phyloP scores from a whole-genome alignment of 2,888 invertebrate species.

The Amblyteles armatorius region DNA sequence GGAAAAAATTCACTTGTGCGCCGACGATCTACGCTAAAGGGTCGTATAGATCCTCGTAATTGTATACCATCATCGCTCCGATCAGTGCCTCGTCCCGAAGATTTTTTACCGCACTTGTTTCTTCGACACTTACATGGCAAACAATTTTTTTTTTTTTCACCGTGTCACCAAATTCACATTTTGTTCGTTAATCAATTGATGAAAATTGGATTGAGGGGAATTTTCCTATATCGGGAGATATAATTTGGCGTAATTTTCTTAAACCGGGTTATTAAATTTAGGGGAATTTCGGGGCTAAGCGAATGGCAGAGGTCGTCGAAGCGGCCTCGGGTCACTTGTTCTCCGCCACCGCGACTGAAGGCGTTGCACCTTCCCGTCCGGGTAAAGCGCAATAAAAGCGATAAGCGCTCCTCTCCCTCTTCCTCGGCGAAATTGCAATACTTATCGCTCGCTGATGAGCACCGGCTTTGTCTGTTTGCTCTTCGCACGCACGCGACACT shows the following conservation, averaged over 20 bases:
- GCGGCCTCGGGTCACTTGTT: constrained; percentile 44
- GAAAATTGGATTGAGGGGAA: background rate
- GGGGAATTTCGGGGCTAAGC: background rate
- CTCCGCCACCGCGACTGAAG: constrained; percentile 60
- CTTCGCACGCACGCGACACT: constrained; percentile 19
- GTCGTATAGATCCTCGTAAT: constrained; percentile 24
- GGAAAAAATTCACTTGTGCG: constrained; percentile 13
- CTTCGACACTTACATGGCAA: constrained; percentile 18
- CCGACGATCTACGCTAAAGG: background rate
- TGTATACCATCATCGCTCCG: constrained; percentile 23
- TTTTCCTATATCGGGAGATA: background rate
- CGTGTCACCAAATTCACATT: background rate
- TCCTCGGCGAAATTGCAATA: constrained; percentile 58
- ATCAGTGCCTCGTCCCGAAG: background rate
- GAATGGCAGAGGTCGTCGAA: background rate
- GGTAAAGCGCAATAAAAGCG: constrained; percentile 67
- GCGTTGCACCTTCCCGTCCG: constrained; percentile 64
- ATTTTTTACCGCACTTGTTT: constrained; percentile 8
- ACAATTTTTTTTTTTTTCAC: background rate
- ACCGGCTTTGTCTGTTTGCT: constrained; percentile 62
- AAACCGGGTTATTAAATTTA: background rate
- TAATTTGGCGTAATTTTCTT: too few relatives aligned
- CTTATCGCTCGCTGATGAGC: constrained; percentile 64
- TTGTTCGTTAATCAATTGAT: background rate
- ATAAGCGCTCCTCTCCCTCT: constrained; percentile 67